A percentile compares a stretch with the other conserved stretches of the same genome.
Conservation (phyloP, 2,113 vertebrate genomes). For the pig (Sus scrofa) region DNA sequence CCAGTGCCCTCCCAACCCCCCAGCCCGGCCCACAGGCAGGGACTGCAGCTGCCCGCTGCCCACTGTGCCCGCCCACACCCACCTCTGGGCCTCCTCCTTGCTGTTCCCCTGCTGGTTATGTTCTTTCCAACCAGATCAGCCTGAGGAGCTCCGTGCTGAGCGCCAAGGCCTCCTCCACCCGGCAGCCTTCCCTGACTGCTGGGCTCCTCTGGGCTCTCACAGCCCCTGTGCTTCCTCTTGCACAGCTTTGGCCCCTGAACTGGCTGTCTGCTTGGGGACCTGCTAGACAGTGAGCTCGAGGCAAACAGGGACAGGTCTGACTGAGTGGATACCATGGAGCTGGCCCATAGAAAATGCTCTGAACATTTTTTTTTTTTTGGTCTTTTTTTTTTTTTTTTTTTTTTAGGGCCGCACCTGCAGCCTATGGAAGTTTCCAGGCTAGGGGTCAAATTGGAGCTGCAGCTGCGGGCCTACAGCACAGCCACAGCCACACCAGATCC, state of each 20-base stretch:
- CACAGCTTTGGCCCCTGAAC: not conserved
- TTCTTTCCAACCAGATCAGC: not conserved
- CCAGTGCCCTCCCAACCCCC: not conserved
- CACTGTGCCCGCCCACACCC: not conserved
- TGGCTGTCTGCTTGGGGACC: not conserved
- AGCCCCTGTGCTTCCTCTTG: not conserved
- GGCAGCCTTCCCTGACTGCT: not conserved
- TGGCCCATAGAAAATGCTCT: not conserved
- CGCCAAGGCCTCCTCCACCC: not conserved
- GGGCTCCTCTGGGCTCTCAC: not conserved
- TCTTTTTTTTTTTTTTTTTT: too few relatives aligned
- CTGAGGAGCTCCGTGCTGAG: not conserved
- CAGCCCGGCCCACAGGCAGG: not conserved
- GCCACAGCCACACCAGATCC: too few relatives aligned
- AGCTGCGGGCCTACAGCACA: too few relatives aligned
- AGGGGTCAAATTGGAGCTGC: too few relatives aligned
- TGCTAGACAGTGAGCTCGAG: not conserved
- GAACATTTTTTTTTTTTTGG: not conserved
- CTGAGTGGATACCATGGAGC: not conserved
- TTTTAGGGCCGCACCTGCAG: too few relatives aligned
- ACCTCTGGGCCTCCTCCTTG: not conserved
- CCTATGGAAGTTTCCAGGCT: too few relatives aligned
- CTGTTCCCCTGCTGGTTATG: not conserved
- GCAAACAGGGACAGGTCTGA: not conserved
- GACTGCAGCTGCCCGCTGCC: not conserved